Evolutionary conservation across 2,888 invertebrate species (phyloP).

Genomic region (Sinodicranocentrus sp.): DNA sequence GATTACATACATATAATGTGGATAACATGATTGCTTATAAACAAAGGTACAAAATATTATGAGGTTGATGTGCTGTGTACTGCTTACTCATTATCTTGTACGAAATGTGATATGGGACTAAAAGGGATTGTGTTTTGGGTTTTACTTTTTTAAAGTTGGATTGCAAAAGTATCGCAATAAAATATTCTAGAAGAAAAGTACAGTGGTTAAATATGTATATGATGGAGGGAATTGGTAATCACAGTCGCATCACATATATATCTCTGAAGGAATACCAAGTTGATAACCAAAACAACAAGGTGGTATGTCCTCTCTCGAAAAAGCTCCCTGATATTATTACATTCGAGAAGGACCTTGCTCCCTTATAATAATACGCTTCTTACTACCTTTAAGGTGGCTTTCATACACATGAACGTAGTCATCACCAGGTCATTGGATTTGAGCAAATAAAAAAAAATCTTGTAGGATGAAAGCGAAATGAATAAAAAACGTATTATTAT

Average conservation of each 20-base stretch:
- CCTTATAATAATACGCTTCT: slow-evolving; percentile 63
- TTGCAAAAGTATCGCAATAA: slow-evolving; percentile 32
- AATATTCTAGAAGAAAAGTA: slow-evolving; percentile 26
- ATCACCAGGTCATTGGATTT: slow-evolving; percentile 62
- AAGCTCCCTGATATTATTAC: slow-evolving; percentile 44
- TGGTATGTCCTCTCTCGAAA: slow-evolving; percentile 38
- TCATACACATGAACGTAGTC: background rate
- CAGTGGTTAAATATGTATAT: slow-evolving; percentile 1
- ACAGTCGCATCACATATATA: background rate
- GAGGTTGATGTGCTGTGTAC: background rate
- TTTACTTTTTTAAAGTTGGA: slow-evolving; percentile 36
- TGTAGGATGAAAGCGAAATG: slow-evolving; percentile 69
- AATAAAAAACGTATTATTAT: slow-evolving; percentile 66
- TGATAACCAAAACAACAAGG: background rate
- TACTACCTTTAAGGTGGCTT: slow-evolving; percentile 44
- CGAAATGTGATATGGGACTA: slow-evolving; percentile 16
- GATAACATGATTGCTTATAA: slow-evolving; percentile 30
- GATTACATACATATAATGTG: slow-evolving; percentile 39
- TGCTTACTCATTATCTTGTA: slow-evolving; percentile 23
- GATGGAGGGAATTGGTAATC: background rate
- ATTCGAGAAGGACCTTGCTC: slow-evolving; percentile 65
- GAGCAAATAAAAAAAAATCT: slow-evolving; percentile 63
- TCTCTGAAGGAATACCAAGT: background rate
- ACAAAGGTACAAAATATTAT: background rate
- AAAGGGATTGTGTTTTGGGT: slow-evolving; percentile 34